Conservation (phyloP, 2,113 vertebrate species). For the Peucedramus taeniatus region DNA sequence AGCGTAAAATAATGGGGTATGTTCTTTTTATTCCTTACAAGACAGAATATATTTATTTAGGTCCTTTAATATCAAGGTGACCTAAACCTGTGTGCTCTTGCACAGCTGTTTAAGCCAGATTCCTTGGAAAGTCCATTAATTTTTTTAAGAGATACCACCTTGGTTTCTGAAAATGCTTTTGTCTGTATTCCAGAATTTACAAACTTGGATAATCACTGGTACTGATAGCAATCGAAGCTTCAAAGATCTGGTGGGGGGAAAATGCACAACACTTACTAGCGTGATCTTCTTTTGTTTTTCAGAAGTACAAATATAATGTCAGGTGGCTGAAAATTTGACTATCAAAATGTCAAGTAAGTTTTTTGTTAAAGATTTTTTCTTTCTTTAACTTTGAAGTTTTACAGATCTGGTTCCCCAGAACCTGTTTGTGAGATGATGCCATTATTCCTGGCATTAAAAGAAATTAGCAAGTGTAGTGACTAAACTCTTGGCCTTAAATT, state of each 20-base stretch:
- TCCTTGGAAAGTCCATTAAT: background rate
- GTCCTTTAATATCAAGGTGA: too few relatives aligned
- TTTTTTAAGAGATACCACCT: background rate
- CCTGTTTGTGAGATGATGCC: background rate
- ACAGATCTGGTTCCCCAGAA: background rate
- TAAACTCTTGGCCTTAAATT: background rate
- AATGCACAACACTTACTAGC: slow-evolving; percentile 42
- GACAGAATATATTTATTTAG: fast-evolving
- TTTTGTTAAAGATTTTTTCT: background rate
- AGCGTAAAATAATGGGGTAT: background rate
- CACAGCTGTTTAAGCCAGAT: background rate
- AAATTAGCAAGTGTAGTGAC: background rate
- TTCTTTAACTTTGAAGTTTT: background rate
- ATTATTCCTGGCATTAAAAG: background rate
- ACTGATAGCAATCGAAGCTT: background rate
- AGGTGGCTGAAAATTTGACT: slow-evolving; percentile 76
- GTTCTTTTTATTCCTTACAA: background rate
- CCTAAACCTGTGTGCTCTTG: background rate
- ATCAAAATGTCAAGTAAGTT: slow-evolving; percentile 87
- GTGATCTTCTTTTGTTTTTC: slow-evolving; percentile 74
- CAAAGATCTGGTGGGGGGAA: background rate
- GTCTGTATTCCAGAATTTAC: background rate
- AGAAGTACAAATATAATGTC: slow-evolving; percentile 77
- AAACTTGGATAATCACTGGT: background rate
- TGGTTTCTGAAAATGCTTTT: background rate